These are phyloP conservation scores for Podarcis muralis DNA, from an alignment of 2,113 vertebrate genomes.

Conservation along the genomic window DNA sequence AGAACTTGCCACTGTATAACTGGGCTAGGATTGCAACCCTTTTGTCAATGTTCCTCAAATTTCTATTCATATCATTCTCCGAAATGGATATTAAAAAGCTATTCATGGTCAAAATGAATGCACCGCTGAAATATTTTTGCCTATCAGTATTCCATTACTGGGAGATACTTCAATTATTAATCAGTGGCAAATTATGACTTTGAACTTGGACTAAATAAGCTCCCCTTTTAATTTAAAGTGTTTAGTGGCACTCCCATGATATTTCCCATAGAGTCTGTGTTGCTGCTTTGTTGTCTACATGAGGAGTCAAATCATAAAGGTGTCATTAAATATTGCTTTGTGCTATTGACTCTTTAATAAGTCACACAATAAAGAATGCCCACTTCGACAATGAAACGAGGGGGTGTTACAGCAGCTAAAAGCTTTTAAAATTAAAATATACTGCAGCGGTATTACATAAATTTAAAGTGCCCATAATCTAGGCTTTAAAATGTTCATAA, in stretches of 20 bases:
- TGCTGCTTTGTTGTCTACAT: constrained; percentile 3
- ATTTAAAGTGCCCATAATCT: neutral
- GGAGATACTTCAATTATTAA: neutral
- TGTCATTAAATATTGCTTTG: constrained; percentile 36
- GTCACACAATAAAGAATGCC: constrained; percentile 34
- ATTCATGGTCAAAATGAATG: neutral
- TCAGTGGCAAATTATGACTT: neutral
- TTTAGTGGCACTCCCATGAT: neutral
- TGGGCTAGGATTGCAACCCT: neutral
- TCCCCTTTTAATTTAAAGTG: neutral
- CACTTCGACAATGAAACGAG: constrained; percentile 34
- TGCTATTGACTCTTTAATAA: constrained; percentile 31
- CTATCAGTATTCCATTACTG: neutral
- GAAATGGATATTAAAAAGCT: neutral
- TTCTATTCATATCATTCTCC: neutral
- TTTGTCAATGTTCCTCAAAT: neutral
- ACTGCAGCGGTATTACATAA: constrained; percentile 11
- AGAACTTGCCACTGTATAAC: neutral
- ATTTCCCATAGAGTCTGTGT: constrained; percentile 4
- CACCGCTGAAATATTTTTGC: neutral
- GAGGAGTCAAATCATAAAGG: constrained; percentile 22
- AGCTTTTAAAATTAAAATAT: neutral
- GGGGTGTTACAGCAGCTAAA: constrained; percentile 18
- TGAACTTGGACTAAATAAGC: neutral
- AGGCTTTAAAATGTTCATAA: constrained; percentile 15